Conservation (phyloP, 2,888 invertebrate species). For the Carpatolechia fugitivella region DNA sequence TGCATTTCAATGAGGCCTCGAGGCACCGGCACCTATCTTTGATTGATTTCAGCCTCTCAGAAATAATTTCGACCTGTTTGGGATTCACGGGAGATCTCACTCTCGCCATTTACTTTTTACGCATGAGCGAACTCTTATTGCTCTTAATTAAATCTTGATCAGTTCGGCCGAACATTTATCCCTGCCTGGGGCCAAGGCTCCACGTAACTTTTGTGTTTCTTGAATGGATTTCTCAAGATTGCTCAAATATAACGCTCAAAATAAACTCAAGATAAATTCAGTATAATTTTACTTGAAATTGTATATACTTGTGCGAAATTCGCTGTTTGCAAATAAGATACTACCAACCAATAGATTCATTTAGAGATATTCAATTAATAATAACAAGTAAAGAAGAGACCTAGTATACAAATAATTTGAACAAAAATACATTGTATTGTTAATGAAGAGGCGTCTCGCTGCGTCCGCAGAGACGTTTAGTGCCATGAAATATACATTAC, state of each 20-base stretch:
- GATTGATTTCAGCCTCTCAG: slow-evolving; percentile 61
- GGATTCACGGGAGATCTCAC: slow-evolving; percentile 53
- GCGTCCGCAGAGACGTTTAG: slow-evolving; percentile 42
- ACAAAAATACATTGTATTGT: slow-evolving; percentile 48
- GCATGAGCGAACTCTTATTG: slow-evolving; percentile 47
- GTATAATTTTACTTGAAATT: background rate
- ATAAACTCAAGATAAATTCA: background rate
- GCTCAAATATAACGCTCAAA: background rate
- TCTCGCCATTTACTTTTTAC: slow-evolving; percentile 47
- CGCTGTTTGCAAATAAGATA: background rate
- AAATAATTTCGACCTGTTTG: slow-evolving; percentile 58
- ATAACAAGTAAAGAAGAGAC: background rate
- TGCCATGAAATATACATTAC: slow-evolving; percentile 50
- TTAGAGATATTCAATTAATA: too few species aligned
- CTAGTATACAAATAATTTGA: slow-evolving; percentile 34
- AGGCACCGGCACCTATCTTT: slow-evolving; percentile 42
- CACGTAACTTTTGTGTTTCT: background rate
- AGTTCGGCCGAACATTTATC: slow-evolving; percentile 13
- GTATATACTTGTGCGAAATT: background rate
- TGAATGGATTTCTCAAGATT: background rate
- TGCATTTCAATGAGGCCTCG: slow-evolving; percentile 65
- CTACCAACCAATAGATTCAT: too few species aligned
- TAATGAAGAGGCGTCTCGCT: slow-evolving; percentile 43
- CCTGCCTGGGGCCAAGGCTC: slow-evolving; percentile 10
- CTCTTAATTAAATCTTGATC: slow-evolving; percentile 43